These are phyloP conservation scores for Scyliorhinus canicula DNA, from an alignment of 2,797 vertebrate species.

Conservation along the genomic window DNA sequence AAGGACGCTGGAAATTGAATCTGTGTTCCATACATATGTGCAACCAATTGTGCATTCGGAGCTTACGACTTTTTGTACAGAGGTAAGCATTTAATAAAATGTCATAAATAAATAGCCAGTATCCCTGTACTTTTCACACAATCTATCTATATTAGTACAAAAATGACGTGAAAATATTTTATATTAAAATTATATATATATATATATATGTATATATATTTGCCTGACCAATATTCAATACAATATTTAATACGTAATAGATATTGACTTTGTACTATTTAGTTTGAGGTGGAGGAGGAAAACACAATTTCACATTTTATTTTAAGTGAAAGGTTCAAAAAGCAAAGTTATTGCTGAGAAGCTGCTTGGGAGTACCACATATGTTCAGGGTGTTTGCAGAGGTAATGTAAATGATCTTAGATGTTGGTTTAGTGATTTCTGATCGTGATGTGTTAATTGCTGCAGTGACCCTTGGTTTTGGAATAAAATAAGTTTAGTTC, in stretches of 20 bases:
- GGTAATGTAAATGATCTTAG: background rate
- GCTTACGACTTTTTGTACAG: slow-evolving; percentile 73
- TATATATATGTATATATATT: background rate
- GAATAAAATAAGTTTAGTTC: slow-evolving; percentile 30
- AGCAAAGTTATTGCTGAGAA: background rate
- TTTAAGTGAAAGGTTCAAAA: slow-evolving; percentile 14
- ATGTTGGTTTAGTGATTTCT: slow-evolving; percentile 20
- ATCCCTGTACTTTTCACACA: background rate
- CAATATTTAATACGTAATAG: background rate
- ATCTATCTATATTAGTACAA: background rate
- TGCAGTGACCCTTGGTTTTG: background rate
- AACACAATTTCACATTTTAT: background rate
- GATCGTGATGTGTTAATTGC: slow-evolving; percentile 12
- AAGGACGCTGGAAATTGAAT: slow-evolving; percentile 73
- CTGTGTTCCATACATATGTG: slow-evolving; percentile 74
- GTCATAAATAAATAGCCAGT: no score
- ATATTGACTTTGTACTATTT: slow-evolving; percentile 16
- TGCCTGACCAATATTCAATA: background rate
- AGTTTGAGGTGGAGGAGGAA: background rate
- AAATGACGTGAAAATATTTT: background rate
- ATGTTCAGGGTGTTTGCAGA: background rate
- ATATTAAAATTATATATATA: background rate
- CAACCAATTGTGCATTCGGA: slow-evolving; percentile 71
- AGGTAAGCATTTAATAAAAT: slow-evolving; percentile 56
- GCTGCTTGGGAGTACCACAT: background rate